Base-by-base conservation (phyloP, 2,888 invertebrate species). In the Drosophila falleni region DNA sequence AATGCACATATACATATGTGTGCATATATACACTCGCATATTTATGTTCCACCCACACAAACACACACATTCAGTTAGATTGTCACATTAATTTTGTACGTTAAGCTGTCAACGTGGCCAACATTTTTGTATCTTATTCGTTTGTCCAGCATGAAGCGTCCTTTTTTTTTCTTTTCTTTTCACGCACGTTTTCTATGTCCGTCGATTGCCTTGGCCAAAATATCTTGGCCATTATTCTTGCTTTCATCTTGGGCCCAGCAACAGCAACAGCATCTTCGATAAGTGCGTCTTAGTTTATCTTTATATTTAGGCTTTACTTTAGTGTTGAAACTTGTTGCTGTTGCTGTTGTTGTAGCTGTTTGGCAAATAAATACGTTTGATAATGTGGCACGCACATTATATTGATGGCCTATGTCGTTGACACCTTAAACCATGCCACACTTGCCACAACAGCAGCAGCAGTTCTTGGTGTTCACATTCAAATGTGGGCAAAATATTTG, bases 81-180 rank as follows among this genome's bases (percentile, higher is more conserved):
- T 84, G 84, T 84, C 84, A 88, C 89, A 84, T 84, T 84, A 86
- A 88, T 84, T 88, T 86, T 78, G 78, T 78, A 86, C 88, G 84
- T 84, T 84, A 88, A 84, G 84, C 88, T 84, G 84, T 88, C 84
- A 84, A 82, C 88, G 87, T 85, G 82, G 66, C 65, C 81, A 81
- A 79, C 81, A 82, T 70, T 87, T 87, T 79, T 70, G 81, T 81
- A 81, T 81, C 87, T 81, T 44, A 73, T 74, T 61, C 64, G 47
- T 56, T 47, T 60, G 77, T 60, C 72, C 54, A 41, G 55, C 44
- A 4, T 35, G 39, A 13, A 56, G 42, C 11, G 39, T 39, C 61
- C 69, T 54, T 53, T 59, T 46, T 50, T 29, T n/a, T 58, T 44
- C n/a, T 58, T 44, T 42, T 39, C 50, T 47, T 33, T 70, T 58